phyloP scores from a whole-genome alignment of 2,888 invertebrate genomes.

The Drosophila formosana region DNA sequence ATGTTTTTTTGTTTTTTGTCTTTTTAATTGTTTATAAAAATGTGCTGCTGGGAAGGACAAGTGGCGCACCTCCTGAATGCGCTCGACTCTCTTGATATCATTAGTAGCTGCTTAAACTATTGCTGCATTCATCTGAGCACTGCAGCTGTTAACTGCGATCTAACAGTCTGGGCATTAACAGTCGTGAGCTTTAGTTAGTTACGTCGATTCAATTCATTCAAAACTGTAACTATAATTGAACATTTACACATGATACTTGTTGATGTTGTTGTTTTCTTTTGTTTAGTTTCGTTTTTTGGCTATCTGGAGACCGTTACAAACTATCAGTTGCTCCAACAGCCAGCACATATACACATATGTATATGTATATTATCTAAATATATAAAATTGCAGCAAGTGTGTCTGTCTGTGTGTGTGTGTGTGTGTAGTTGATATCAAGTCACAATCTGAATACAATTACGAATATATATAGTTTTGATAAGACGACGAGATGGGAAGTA shows the following conservation, averaged over 20 bases:
- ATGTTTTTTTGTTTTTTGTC: background rate
- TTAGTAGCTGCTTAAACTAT: background rate
- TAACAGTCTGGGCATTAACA: background rate
- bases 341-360: slow-evolving; percentile 5
- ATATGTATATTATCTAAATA: background rate
- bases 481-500: slow-evolving; percentile 6
- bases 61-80: slow-evolving; percentile 7
- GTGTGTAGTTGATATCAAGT: slow-evolving; percentile 18
- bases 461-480: background rate
- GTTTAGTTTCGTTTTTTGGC: background rate
- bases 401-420: background rate
- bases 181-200: background rate
- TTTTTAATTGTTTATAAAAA: slow-evolving; percentile 19
- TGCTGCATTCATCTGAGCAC: background rate
- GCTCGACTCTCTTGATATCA: slow-evolving; percentile 5
- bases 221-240: slow-evolving; percentile 13
- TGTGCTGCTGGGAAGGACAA: background rate
- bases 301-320: background rate
- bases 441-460: slow-evolving; percentile 10
- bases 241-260: background rate
- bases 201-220: slow-evolving; percentile 2
- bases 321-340: slow-evolving; percentile 6
- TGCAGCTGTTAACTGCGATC: background rate
- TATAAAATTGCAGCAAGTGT: background rate
- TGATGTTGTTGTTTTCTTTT: slow-evolving; percentile 1